Evolutionary conservation across 2,113 vertebrate species (phyloP), one percentile per base, ranked within the genome.

Genomic region (Catharus minimus): DNA sequence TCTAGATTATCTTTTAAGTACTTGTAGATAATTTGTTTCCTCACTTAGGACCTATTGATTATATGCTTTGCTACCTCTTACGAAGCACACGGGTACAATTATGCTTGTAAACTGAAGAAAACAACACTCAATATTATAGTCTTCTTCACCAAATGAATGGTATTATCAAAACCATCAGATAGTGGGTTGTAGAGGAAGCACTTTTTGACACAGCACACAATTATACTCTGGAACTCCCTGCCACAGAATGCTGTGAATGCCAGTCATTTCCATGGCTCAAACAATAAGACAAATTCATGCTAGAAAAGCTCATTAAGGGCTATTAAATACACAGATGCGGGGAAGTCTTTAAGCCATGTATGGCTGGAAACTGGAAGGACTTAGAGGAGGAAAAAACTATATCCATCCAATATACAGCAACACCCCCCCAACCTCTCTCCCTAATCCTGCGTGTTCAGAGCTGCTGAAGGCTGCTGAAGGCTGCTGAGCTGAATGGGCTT

Each of bases 301-400:
- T 92, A 43, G 81, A 68, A 89, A 91, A 86, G 84, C 89, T 95
- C 62, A 75, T 94, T 94, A 89, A 75, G 57, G 62, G 46, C 66
- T 72, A 9, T 87, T 91, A 89, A 89, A 46, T 43, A 50, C 53
- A 38, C 57, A 68, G 86, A 86, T 92, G 68, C 2, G 0, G 91
- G 80, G 69, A 82, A 92, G 38, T 92, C 83, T 52, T 94, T 86
- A 68, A 91, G 69, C 66, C 32, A 3, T 8, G 15, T 60, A 28
- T 39, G 86, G 81, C 66, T 92, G 58, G 69, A 62, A 92, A 60
- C 36, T 62, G 80, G 73, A 62, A 88, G 72, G 30, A 77, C 39
- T 43, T 15, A 53, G 39, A 24, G 52, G n/a, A 62, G 55, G 69
- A 73, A 52, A 55, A 55, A 15, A 21, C n/a, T 6, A 32, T 23